Evolutionary conservation across 2,113 vertebrate species (phyloP).

Genomic region (Tympanuchus pallidicinctus): DNA sequence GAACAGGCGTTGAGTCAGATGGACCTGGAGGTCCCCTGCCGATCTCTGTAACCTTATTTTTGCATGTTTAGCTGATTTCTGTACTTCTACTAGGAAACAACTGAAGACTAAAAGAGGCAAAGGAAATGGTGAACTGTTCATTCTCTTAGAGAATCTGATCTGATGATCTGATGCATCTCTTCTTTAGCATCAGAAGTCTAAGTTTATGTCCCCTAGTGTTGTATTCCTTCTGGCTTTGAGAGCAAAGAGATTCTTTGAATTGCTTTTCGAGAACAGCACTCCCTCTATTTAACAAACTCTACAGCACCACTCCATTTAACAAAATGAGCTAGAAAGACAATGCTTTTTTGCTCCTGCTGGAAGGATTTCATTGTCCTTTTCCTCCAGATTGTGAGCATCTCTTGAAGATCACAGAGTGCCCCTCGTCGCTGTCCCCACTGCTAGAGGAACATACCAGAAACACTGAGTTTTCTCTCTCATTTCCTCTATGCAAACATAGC

Average conservation of each 20-base stretch:
- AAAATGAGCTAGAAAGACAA: background rate
- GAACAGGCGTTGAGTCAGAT: background rate
- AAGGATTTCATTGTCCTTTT: background rate
- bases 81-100: background rate
- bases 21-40: background rate
- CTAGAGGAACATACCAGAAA: background rate
- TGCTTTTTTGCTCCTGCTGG: background rate
- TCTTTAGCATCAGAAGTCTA: background rate
- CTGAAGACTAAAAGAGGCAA: background rate
- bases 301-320: background rate
- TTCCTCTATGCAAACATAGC: background rate
- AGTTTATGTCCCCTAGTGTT: background rate
- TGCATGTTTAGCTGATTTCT: background rate
- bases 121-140: background rate
- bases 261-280: background rate
- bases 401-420: background rate
- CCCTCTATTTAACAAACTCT: no score
- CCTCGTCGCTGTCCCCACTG: background rate
- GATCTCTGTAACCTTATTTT: background rate
- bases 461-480: background rate
- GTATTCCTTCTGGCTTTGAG: background rate
- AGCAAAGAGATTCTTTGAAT: background rate
- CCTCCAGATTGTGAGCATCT: background rate
- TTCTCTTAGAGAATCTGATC: background rate
- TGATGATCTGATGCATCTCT: background rate